A percentile compares a stretch with the other conserved stretches of the same genome.
phyloP scores from a whole-genome alignment of 2,797 vertebrate genomes.

The Eleutherodactylus coqui region DNA sequence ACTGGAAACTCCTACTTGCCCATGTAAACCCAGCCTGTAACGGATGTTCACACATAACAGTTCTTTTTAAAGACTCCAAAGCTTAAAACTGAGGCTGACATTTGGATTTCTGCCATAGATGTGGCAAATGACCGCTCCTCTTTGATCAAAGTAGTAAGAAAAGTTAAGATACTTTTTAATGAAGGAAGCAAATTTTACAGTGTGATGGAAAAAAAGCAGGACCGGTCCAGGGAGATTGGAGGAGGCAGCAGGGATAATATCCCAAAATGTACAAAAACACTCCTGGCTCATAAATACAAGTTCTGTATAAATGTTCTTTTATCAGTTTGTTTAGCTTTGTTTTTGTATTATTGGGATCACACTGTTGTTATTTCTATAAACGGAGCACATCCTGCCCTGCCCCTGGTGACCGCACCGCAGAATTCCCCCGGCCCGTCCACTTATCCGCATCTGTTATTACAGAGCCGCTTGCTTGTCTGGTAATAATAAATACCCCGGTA shows the following conservation, averaged over 20 bases:
- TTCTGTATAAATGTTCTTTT: neutral
- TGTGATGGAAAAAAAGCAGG: no score
- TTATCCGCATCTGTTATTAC: slow-evolving; percentile 25
- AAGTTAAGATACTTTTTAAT: no score
- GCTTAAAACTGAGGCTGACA: no score
- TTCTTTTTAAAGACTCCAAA: no score
- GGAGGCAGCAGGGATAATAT: neutral
- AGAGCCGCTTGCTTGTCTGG: neutral
- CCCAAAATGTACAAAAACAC: neutral
- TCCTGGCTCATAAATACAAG: neutral
- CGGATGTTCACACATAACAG: no score
- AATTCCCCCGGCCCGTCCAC: neutral
- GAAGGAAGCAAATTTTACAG: no score
- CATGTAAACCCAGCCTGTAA: no score
- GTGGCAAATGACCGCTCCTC: no score
- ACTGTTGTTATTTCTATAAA: slow-evolving; percentile 33
- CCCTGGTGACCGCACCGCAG: neutral
- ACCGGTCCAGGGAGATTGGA: no score
- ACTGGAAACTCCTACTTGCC: no score
- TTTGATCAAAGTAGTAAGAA: no score
- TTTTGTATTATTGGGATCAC: neutral
- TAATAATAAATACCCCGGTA: slow-evolving; percentile 32
- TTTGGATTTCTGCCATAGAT: no score
- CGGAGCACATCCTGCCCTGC: slow-evolving; percentile 1
- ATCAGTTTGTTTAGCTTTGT: neutral